Evolutionary conservation across 2,888 invertebrate genomes (phyloP), one percentile per base, ranked within the genome.

Genomic region (Anarsia innoxiella): DNA sequence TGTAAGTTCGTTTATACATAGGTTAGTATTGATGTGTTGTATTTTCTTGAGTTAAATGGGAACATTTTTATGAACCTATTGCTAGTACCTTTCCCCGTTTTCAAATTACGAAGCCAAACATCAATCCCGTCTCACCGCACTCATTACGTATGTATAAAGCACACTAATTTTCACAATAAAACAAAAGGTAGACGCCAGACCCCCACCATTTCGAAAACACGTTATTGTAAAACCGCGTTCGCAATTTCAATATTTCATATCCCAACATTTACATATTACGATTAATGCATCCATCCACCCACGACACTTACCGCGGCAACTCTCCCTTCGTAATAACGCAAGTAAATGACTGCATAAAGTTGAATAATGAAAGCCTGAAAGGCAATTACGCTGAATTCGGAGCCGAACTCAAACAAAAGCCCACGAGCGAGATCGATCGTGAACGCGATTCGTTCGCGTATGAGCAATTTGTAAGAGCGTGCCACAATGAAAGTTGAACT

Each of bases 321-420:
- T 75, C 77, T 77, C 83, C 79, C 78, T 79, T 68, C 73, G 72
- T 73, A 78, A 80, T 80, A 83, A 78, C 74, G 71, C 76, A 75
- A 82, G 83, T 79, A 82, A 82, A 83, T 82, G 80, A 76, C 79
- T 82, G 77, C 78, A 82, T 78, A 82, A 83, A 83, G 82, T 75
- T 79, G 78, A 80, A 83, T 83, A 83, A 83, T 82, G 82, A 80
- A 82, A 80, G 76, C 66, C 77, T 82, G 77, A 79, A 83, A 83
- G 83, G 80, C 82, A 83, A 84, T 84, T 84, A 83, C 70, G 76
- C 76, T 72, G 80, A 82, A 83, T 84, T 83, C 71, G 71, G 75
- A 80, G 75, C 72, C 72, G 73, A 82, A 84, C 67, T 82, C 80
- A 83, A 84, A 84, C 84, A 84, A 83, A 82, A 73, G 71, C 72